phyloP scores from a whole-genome alignment of 2,888 invertebrate species.

The Clitarchus hookeri region DNA sequence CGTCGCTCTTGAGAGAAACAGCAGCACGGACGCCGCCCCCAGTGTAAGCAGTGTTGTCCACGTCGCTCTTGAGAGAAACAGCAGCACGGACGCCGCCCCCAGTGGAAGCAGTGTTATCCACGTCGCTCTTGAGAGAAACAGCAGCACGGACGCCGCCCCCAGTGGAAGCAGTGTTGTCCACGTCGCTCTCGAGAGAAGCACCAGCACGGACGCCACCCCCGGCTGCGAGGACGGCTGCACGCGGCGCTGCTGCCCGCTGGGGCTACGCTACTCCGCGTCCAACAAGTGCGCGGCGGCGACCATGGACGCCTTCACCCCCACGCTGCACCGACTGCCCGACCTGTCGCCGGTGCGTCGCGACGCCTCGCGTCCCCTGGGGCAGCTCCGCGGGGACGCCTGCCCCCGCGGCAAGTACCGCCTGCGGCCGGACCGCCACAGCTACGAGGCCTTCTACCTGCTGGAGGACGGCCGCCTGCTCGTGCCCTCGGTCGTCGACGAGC shows the following conservation, averaged over 20 bases:
- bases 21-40: no score
- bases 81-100: no score
- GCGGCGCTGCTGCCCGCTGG: constrained; percentile 52
- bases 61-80: no score
- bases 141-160: constrained; percentile 34
- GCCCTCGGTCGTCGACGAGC: not conserved
- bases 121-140: not conserved
- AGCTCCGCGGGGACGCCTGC: not conserved
- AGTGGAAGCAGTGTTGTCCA: constrained; percentile 35
- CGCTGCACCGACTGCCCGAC: not conserved
- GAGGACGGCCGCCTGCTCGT: constrained; percentile 1
- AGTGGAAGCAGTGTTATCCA: no score
- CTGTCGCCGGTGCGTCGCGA: not conserved
- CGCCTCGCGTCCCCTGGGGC: not conserved
- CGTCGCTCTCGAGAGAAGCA: no score
- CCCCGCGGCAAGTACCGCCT: constrained; percentile 6
- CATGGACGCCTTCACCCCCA: not conserved
- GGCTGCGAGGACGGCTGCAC: constrained; percentile 53
- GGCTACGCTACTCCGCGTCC: not conserved
- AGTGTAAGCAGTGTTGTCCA: no score
- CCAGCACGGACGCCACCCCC: no score
- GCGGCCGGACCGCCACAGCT: not conserved
- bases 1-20: no score
- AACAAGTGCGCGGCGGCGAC: not conserved
- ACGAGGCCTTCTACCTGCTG: not conserved